Evolutionary conservation across 2,888 invertebrate species (phyloP).

Genomic region (Cloeon dipterum): DNA sequence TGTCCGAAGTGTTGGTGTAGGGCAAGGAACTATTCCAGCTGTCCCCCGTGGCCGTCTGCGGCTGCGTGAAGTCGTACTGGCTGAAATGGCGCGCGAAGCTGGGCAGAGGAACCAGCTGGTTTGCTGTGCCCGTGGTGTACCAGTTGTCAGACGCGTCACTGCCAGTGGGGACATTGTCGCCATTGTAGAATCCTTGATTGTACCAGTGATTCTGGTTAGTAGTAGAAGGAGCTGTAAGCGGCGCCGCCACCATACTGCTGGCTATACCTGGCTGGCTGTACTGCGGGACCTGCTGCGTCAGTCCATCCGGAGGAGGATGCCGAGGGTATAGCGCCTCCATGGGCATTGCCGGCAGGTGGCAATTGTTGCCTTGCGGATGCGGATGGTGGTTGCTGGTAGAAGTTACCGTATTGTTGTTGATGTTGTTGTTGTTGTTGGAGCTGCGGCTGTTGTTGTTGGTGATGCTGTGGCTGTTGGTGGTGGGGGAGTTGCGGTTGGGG

Average conservation of each 20-base stretch:
- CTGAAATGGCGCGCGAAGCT: slow-evolving; percentile 37
- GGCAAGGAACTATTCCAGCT: slow-evolving; percentile 56
- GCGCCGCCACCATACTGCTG: slow-evolving; percentile 1
- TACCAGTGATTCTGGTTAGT: slow-evolving; percentile 12
- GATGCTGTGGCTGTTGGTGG: not conserved
- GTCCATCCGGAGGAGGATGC: slow-evolving; percentile 7
- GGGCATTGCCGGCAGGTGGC: slow-evolving; percentile 9
- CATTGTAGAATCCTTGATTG: slow-evolving; percentile 13
- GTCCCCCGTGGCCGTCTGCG: slow-evolving; percentile 53
- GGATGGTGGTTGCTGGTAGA: too few relatives aligned
- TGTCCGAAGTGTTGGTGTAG: slow-evolving; percentile 44
- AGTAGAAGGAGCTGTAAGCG: slow-evolving; percentile 1
- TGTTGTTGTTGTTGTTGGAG: too few relatives aligned
- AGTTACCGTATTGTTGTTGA: too few relatives aligned
- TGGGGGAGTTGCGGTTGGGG: not conserved
- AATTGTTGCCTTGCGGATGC: slow-evolving; percentile 17
- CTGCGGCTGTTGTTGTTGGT: not conserved
- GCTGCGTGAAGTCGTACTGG: too few relatives aligned
- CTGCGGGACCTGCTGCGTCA: slow-evolving; percentile 8
- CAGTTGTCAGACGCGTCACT: too few relatives aligned
- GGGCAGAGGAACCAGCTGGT: slow-evolving; percentile 29
- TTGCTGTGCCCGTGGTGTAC: not conserved
- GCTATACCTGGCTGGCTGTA: slow-evolving; percentile 4
- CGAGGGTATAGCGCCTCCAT: not conserved
- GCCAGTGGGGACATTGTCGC: slow-evolving; percentile 4